A percentile compares a stretch with the other conserved stretches of the same genome.
Evolutionary conservation across 2,113 vertebrate species (phyloP).

Genomic region (Ellobius talpinus): DNA sequence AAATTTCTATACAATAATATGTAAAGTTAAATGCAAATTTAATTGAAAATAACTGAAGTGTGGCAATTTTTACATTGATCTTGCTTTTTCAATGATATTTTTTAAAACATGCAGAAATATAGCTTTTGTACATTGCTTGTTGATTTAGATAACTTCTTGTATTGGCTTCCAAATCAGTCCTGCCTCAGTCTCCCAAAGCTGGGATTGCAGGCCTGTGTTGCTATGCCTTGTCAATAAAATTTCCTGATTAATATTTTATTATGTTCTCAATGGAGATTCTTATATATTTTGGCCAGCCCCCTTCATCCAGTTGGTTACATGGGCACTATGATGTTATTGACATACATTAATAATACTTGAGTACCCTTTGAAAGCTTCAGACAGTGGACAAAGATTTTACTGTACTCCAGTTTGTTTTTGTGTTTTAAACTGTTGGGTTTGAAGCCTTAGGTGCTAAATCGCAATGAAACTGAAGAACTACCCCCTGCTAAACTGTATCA

Average conservation of each 20-base stretch:
- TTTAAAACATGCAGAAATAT: conserved; percentile 42
- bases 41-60: conserved; percentile 34
- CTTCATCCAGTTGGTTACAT: conserved; percentile 21
- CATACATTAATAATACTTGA: not conserved
- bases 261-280: conserved; percentile 35
- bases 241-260: conserved; percentile 52
- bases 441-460: conserved; percentile 23
- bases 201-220: not conserved
- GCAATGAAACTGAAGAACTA: conserved; percentile 4
- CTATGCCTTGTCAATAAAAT: not conserved
- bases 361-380: conserved; percentile 26
- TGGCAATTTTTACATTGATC: conserved; percentile 29
- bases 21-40: conserved; percentile 49
- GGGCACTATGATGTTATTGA: not conserved
- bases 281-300: not conserved
- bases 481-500: not conserved
- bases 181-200: not conserved
- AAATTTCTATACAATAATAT: not conserved
- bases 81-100: conserved; percentile 31
- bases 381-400: not conserved
- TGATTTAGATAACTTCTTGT: not conserved
- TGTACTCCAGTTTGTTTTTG: not conserved
- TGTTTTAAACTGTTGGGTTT: not conserved
- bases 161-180: not conserved
- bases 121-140: not conserved